A percentile compares a stretch with the other conserved stretches of the same genome.
These are phyloP conservation scores for Drosophila kurseongensis DNA, from an alignment of 1,140 invertebrate species.

Conservation along the genomic window DNA sequence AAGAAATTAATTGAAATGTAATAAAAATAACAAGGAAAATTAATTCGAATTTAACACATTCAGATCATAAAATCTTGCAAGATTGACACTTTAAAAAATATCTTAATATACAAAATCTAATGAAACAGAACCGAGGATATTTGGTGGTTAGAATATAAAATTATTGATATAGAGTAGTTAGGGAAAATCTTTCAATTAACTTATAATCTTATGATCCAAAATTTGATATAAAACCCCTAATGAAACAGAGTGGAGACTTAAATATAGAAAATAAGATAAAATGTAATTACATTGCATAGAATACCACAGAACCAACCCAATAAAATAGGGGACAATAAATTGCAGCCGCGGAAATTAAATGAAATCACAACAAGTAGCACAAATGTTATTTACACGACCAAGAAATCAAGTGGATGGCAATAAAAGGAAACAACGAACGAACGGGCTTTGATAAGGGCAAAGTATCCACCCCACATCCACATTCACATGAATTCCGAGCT, in stretches of 20 bases:
- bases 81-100: no score
- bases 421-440: conserved; percentile 4
- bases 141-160: no score
- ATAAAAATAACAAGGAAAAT: neutral
- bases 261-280: no score
- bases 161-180: no score
- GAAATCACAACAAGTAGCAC: neutral
- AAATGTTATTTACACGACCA: neutral
- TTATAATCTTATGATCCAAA: no score
- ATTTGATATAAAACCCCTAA: no score
- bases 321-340: neutral
- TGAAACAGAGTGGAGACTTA: neutral
- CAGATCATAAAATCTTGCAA: no score
- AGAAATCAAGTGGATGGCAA: conserved; percentile 16
- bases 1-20: neutral
- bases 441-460: conserved; percentile 18
- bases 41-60: no score
- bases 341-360: neutral
- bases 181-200: no score
- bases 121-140: no score
- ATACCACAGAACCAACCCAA: neutral
- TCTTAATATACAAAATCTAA: no score
- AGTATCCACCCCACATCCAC: neutral
- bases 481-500: neutral
- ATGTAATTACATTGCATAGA: neutral